phyloP scores from a whole-genome alignment of 1,140 invertebrate genomes.

The Psilanteris sp. region DNA sequence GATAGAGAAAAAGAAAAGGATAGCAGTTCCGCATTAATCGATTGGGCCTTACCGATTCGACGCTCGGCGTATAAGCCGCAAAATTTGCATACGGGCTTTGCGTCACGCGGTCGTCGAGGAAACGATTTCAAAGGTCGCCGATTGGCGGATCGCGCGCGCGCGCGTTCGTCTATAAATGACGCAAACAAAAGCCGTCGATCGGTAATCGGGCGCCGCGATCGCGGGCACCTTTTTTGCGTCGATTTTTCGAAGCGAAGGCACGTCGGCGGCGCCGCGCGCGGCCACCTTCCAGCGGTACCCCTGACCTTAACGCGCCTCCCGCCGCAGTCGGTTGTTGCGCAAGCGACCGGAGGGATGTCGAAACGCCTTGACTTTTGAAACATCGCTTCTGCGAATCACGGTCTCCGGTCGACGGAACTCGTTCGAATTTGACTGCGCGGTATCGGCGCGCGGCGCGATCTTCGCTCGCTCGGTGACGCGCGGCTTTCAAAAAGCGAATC shows the following conservation, averaged over 20 bases:
- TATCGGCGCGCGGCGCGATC: too few species aligned
- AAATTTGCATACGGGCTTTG: too few species aligned
- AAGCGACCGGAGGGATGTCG: constrained; percentile 70
- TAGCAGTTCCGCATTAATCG: too few species aligned
- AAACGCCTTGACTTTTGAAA: constrained; percentile 74
- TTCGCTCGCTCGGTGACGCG: too few species aligned
- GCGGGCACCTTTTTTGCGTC: constrained; percentile 23
- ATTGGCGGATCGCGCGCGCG: too few species aligned
- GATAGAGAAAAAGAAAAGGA: too few species aligned
- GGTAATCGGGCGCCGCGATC: constrained; percentile 13
- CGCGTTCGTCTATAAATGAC: too few species aligned
- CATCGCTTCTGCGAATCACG: constrained; percentile 72
- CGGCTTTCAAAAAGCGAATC: too few species aligned
- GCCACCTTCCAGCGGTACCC: constrained; percentile 70
- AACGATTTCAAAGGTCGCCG: too few species aligned
- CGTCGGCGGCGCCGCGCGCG: constrained; percentile 19
- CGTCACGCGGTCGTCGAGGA: too few species aligned
- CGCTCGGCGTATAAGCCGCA: too few species aligned
- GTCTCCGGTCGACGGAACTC: constrained; percentile 66
- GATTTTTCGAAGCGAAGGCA: constrained; percentile 51
- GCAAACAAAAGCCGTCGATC: not conserved
- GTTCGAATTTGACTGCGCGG: constrained; percentile 61
- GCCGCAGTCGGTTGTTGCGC: constrained; percentile 68
- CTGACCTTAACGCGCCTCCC: constrained; percentile 73
- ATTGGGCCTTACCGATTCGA: too few species aligned